A percentile compares a stretch with the other conserved stretches of the same genome.
phyloP scores from a whole-genome alignment of 2,113 vertebrate genomes.

The Rhea pennata region DNA sequence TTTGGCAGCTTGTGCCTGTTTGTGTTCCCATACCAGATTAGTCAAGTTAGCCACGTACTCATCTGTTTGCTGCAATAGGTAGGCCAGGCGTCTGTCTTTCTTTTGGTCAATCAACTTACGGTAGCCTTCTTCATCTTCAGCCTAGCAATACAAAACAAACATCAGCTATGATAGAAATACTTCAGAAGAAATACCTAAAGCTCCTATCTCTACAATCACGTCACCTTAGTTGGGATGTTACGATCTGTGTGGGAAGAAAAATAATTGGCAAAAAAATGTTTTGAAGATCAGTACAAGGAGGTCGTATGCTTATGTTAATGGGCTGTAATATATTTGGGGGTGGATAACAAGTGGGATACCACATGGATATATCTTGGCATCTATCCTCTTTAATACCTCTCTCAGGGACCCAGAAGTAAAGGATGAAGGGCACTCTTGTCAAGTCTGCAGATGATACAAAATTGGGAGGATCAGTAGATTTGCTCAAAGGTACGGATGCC shows the following conservation, averaged over 20 bases:
- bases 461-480: neutral
- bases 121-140: constrained; percentile 98
- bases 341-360: neutral
- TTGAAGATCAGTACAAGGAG: neutral
- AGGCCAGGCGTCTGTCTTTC: constrained; percentile 96
- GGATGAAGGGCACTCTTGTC: neutral
- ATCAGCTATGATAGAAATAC: neutral
- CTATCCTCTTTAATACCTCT: neutral
- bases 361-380: neutral
- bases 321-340: neutral
- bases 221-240: neutral
- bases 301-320: neutral
- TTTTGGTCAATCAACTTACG: constrained; percentile 98
- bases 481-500: neutral
- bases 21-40: constrained; percentile 96
- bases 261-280: rapidly evolving
- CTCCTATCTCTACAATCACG: neutral
- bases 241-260: neutral
- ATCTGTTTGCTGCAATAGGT: constrained; percentile 95
- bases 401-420: neutral
- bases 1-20: constrained; percentile 96
- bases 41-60: constrained; percentile 98
- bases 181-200: neutral
- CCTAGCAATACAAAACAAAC: constrained; percentile 74
- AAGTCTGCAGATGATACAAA: neutral